Evolutionary conservation across 2,888 invertebrate species (phyloP).

Genomic region (Acholoe squamosa): DNA sequence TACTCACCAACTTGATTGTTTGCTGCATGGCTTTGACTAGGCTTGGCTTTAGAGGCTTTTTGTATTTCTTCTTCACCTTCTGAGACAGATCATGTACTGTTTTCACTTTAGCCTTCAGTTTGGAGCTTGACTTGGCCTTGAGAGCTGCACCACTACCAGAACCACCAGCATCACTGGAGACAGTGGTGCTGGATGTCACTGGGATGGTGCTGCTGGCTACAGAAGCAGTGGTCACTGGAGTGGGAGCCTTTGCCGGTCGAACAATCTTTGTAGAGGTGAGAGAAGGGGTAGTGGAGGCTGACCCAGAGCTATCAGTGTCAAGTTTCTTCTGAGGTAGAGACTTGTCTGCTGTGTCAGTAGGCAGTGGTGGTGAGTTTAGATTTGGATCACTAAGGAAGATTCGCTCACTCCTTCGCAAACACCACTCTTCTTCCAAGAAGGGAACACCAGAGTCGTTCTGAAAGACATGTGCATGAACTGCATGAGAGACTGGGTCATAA

Average conservation of each 20-base stretch:
- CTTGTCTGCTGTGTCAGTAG: slow-evolving; percentile 67
- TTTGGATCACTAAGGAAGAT: slow-evolving; percentile 79
- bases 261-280: not conserved
- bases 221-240: not conserved
- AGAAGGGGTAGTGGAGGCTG: not conserved
- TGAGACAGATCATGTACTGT: slow-evolving; percentile 71
- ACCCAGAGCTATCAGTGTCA: not conserved
- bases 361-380: slow-evolving; percentile 68
- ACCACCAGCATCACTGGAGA: not conserved
- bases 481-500: too few relatives aligned
- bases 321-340: not conserved
- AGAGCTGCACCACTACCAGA: not conserved
- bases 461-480: not conserved
- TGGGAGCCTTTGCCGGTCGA: slow-evolving; percentile 51
- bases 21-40: not conserved
- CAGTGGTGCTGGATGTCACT: not conserved
- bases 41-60: not conserved
- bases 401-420: slow-evolving; percentile 82
- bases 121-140: slow-evolving; percentile 22
- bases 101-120: slow-evolving; percentile 40
- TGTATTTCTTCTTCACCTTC: slow-evolving; percentile 78
- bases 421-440: slow-evolving; percentile 64
- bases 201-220: not conserved
- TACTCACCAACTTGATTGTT: slow-evolving; percentile 56
- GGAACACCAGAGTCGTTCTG: slow-evolving; percentile 34